Evolutionary conservation across 1,140 invertebrate species (phyloP).

Genomic region (Tetranychus cinnabarinus): DNA sequence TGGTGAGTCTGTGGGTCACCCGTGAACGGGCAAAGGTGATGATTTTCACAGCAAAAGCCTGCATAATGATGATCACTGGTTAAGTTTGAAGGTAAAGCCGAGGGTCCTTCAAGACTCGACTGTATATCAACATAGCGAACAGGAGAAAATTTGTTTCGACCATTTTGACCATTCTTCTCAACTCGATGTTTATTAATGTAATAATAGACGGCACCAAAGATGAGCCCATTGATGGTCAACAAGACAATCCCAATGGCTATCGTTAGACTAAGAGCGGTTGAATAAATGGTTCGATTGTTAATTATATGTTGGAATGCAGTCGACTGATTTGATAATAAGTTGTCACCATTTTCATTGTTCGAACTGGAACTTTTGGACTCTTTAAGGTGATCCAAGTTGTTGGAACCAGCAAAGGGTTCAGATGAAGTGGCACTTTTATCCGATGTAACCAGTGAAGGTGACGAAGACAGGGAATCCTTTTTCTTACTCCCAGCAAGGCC

Average conservation of each 20-base stretch:
- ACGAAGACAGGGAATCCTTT: background rate
- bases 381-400: background rate
- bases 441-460: background rate
- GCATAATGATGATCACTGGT: background rate
- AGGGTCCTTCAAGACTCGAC: background rate
- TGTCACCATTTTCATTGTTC: background rate
- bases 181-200: background rate
- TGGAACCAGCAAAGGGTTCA: background rate
- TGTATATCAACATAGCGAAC: background rate
- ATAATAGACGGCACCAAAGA: slow-evolving; percentile 41
- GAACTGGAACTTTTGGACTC: background rate
- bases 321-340: background rate
- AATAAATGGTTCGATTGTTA: slow-evolving; percentile 28
- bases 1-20: background rate
- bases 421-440: background rate
- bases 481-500: background rate
- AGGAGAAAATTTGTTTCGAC: background rate
- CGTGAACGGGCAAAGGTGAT: background rate
- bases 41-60: background rate
- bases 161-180: background rate
- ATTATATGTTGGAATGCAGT: background rate
- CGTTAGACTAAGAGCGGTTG: slow-evolving; percentile 62
- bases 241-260: slow-evolving; percentile 71
- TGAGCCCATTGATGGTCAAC: slow-evolving; percentile 65
- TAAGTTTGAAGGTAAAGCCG: background rate